phyloP scores from a whole-genome alignment of 1,140 invertebrate genomes.

The Micrasema minimum region DNA sequence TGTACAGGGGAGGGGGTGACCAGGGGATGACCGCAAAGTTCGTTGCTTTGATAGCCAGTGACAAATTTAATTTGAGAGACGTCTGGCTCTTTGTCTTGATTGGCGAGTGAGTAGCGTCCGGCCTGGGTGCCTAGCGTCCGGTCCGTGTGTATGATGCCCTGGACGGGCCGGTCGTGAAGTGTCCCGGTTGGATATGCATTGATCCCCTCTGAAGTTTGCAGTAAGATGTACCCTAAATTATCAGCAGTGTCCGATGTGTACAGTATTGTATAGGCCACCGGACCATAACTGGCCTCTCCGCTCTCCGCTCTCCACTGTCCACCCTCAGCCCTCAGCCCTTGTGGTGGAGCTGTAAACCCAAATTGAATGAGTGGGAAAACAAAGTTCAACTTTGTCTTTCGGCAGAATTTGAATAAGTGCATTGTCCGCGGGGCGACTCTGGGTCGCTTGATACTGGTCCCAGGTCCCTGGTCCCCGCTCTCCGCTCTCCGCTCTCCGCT shows the following conservation, averaged over 20 bases:
- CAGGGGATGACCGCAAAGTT: slow-evolving; percentile 13
- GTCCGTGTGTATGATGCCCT: not conserved
- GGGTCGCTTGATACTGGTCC: not conserved
- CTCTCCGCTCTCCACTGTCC: not conserved
- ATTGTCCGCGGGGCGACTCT: slow-evolving; percentile 4
- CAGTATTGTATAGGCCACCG: no score
- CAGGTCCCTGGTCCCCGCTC: not conserved
- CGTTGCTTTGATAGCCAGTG: slow-evolving; percentile 46
- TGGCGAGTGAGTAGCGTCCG: slow-evolving; percentile 12
- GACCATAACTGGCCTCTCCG: no score
- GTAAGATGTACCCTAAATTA: no score
- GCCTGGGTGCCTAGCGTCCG: no score
- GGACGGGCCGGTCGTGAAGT: slow-evolving; percentile 4
- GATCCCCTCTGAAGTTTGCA: no score
- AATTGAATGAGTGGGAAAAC: slow-evolving; percentile 42
- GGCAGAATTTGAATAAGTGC: slow-evolving; percentile 41
- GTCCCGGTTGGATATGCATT: slow-evolving; percentile 2
- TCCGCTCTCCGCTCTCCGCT: no score
- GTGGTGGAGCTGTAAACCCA: not conserved
- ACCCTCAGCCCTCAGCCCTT: no score
- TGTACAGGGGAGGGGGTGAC: not conserved
- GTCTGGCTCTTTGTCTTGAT: slow-evolving; percentile 49
- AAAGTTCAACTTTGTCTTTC: slow-evolving; percentile 26
- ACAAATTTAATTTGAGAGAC: slow-evolving; percentile 49
- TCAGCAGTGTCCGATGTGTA: no score